A percentile compares a stretch with the other conserved stretches of the same genome.
Conservation (phyloP, 2,113 vertebrate genomes). For the Cairina moschata region DNA sequence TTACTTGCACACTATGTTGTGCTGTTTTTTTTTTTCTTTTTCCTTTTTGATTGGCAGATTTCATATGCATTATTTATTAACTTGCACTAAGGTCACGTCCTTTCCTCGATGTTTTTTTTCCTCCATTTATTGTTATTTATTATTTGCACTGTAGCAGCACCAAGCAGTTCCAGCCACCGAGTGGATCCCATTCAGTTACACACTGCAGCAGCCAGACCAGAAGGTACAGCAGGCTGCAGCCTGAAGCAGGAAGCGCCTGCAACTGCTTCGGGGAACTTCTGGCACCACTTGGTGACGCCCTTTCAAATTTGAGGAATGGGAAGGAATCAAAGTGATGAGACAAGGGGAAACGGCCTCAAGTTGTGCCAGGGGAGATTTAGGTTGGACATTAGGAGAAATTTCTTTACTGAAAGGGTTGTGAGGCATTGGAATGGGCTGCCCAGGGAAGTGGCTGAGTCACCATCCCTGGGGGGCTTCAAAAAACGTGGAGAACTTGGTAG, state of each 20-base stretch:
- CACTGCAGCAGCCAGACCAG: neutral
- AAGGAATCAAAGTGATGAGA: neutral
- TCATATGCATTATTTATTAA: constrained; percentile 45
- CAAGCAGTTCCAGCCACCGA: neutral
- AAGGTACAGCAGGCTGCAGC: neutral
- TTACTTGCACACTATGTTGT: neutral
- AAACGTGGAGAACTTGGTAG: too few species aligned
- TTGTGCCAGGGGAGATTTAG: too few species aligned
- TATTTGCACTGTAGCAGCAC: neutral
- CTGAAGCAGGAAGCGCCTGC: neutral
- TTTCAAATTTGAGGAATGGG: neutral
- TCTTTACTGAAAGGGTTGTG: too few species aligned
- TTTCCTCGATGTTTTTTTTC: neutral
- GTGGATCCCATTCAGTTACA: neutral
- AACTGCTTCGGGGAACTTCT: neutral
- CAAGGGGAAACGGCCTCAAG: too few species aligned
- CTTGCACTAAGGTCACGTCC: neutral
- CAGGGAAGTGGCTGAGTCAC: too few species aligned
- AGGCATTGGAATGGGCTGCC: too few species aligned
- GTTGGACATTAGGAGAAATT: too few species aligned
- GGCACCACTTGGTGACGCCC: neutral
- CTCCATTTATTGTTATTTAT: neutral
- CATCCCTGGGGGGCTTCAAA: too few species aligned
- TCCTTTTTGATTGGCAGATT: neutral
- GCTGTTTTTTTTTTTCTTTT: neutral